A percentile compares a stretch with the other conserved stretches of the same genome.
phyloP scores from a whole-genome alignment of 2,113 vertebrate genomes.

The Eolophus roseicapilla region DNA sequence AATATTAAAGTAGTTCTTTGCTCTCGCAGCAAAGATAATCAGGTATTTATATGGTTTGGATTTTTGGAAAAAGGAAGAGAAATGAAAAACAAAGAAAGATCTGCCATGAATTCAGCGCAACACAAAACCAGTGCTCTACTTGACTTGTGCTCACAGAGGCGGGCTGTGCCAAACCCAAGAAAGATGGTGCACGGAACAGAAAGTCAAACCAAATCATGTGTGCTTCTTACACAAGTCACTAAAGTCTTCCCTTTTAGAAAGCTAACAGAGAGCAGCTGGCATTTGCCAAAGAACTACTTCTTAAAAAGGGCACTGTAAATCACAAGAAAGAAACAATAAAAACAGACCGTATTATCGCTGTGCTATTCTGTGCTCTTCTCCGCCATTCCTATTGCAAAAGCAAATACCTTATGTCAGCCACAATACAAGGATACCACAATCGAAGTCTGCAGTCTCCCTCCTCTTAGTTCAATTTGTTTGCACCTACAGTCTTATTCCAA shows the following conservation, averaged over 20 bases:
- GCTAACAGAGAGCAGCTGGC: constrained; percentile 43
- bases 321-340: background rate
- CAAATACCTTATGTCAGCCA: constrained; percentile 48
- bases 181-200: background rate
- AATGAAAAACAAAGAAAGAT: background rate
- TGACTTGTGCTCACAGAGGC: background rate
- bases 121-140: background rate
- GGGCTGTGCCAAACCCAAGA: constrained; percentile 7
- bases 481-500: constrained; percentile 76
- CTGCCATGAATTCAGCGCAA: background rate
- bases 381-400: background rate
- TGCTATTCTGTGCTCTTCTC: background rate
- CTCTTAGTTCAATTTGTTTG: constrained; percentile 58
- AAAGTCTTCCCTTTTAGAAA: constrained; percentile 25
- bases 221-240: background rate
- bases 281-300: constrained; percentile 47
- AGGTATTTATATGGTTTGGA: constrained; percentile 37
- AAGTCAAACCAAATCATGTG: constrained; percentile 44
- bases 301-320: constrained; percentile 34
- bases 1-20: constrained; percentile 32
- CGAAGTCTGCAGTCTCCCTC: constrained; percentile 30
- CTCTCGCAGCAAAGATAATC: constrained; percentile 22
- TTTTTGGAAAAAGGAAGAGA: background rate
- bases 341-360: constrained; percentile 19
- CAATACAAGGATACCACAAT: constrained; percentile 12